Evolutionary conservation across 1,140 invertebrate genomes (phyloP), one percentile per base, ranked within the genome.

Genomic region (Platyscapa corneri): DNA sequence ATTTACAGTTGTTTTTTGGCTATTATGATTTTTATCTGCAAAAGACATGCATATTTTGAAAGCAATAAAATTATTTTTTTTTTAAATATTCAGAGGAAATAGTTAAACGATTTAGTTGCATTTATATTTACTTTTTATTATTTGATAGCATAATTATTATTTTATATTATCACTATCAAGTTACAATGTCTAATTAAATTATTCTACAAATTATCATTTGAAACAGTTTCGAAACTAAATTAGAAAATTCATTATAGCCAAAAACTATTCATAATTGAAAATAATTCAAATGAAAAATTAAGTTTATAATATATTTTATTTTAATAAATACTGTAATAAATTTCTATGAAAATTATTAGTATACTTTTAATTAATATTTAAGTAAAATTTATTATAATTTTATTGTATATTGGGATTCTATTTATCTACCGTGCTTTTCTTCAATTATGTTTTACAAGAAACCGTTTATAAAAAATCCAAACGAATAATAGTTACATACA

Each of bases 1-100:
- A 8, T 0, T 1, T 1, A 0, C 46, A 34, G n/a, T 42, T 75
- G 60, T 39, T 75, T 75, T 60, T 70, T 20, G 1, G 27, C 53
- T 20, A 64, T 78, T 39, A 82, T 32, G 49, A 42, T 56, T 60
- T 82, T 53, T n/a, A 32, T 37, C 42, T 74, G 34, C 32, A 6
- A 53, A 82, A 46, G 81, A 75, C 75, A 60, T 75, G 34, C 60
- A 75, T 74, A 74, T 8, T 74, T n/a, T 74, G 10, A 6, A 74
- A 42, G 37, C 39, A 14, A 42, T 12, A 27, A 72, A 72, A 72
- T 39, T 23, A 72, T 72, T 20, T 39, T 72, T 39, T 23, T 32
- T 37, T n/a, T n/a, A n/a, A n/a, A n/a, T n/a, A n/a, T n/a, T n/a
- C n/a, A n/a, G n/a, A n/a, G n/a, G n/a, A n/a, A n/a, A n/a, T n/a